Conservation (phyloP, 1,140 invertebrate genomes). For the Cepaea nemoralis region DNA sequence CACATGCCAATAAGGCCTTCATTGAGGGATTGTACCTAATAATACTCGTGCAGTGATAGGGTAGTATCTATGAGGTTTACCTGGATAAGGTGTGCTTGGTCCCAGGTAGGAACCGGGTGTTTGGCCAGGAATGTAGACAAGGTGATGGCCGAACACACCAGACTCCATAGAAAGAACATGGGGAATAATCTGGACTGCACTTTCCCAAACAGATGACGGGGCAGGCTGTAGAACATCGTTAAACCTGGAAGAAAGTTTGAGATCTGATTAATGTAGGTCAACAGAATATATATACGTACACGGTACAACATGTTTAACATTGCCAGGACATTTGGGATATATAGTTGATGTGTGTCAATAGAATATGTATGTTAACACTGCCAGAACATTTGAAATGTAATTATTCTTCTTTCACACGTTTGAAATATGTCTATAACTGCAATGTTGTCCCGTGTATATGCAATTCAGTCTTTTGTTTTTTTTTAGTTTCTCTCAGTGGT, state of each 20-base stretch:
- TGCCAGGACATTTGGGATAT: neutral
- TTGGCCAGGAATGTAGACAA: conserved; percentile 39
- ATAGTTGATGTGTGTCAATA: neutral
- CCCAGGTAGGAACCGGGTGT: conserved; percentile 42
- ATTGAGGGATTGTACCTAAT: too few relatives aligned
- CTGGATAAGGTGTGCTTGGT: conserved; percentile 33
- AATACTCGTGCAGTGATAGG: too few relatives aligned
- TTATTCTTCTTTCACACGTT: too few relatives aligned
- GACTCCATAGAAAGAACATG: conserved; percentile 52
- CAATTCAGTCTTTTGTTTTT: too few relatives aligned
- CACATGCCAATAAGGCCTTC: too few relatives aligned
- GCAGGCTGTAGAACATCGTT: conserved; percentile 50
- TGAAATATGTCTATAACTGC: too few relatives aligned
- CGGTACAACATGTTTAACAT: neutral
- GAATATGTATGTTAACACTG: too few relatives aligned
- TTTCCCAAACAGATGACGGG: conserved; percentile 43
- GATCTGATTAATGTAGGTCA: too few relatives aligned
- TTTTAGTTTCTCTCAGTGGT: too few relatives aligned
- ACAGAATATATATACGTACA: neutral
- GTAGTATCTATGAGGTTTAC: too few relatives aligned
- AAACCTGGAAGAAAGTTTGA: conserved; percentile 38
- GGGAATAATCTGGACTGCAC: conserved; percentile 49
- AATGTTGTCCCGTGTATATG: too few relatives aligned
- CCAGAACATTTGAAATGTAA: too few relatives aligned
- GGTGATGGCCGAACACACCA: conserved; percentile 44